Conservation (phyloP, 2,888 invertebrate genomes). For the Pyrrhosoma nymphula region DNA sequence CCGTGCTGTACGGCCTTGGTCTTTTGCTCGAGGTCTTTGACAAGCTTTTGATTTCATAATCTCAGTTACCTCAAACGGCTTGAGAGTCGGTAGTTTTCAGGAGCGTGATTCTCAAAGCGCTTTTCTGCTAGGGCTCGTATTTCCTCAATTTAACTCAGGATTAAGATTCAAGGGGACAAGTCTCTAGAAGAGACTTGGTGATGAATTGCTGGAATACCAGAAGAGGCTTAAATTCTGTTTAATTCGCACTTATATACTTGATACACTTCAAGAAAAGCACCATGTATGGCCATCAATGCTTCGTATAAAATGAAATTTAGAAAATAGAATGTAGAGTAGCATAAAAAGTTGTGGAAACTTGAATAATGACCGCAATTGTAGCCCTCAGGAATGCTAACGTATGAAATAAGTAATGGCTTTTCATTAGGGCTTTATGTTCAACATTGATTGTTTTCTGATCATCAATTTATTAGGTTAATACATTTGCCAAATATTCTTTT, state of each 20-base stretch:
- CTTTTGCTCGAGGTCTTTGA: background rate
- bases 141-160: background rate
- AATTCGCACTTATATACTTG: background rate
- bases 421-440: too few species aligned
- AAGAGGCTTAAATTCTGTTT: background rate
- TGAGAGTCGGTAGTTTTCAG: background rate
- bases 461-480: too few species aligned
- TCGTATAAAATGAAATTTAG: too few species aligned
- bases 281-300: too few species aligned
- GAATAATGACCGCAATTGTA: too few species aligned
- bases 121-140: background rate
- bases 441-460: too few species aligned
- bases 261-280: background rate
- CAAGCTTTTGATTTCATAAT: background rate
- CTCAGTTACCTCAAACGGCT: conserved; percentile 1
- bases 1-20: background rate
- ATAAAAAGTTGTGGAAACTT: too few species aligned
- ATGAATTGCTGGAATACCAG: background rate
- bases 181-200: background rate
- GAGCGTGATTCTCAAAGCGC: background rate
- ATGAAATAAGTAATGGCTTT: too few species aligned
- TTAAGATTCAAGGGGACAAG: background rate
- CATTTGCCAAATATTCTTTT: too few species aligned
- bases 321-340: too few species aligned
- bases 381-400: too few species aligned